These are phyloP conservation scores for Otolemur crassicaudatus DNA, from an alignment of 2,797 vertebrate species.

Conservation along the genomic window DNA sequence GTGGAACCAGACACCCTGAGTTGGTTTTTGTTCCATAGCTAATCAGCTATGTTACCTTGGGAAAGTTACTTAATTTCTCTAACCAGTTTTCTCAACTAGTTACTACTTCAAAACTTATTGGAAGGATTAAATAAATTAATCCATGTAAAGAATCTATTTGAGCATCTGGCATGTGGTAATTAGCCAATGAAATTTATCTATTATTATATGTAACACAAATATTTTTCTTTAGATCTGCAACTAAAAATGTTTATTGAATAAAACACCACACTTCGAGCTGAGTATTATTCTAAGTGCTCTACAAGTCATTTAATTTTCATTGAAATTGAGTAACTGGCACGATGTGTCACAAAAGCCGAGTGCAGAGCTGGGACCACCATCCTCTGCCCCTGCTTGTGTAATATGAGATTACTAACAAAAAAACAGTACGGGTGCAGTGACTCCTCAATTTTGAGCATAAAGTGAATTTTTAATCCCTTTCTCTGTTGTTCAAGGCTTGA, in stretches of 20 bases:
- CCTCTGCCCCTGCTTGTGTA: too few relatives aligned
- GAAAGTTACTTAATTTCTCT: slow-evolving; percentile 4
- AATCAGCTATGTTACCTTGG: not conserved
- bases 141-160: not conserved
- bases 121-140: not conserved
- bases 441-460: not conserved
- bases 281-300: not conserved
- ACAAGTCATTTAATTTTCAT: not conserved
- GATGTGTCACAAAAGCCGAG: fast-evolving
- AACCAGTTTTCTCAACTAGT: slow-evolving; percentile 12
- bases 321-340: not conserved
- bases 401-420: not conserved
- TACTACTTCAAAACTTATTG: not conserved
- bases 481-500: not conserved
- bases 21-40: not conserved
- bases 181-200: not conserved
- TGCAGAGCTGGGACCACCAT: fast-evolving
- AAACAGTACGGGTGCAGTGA: fast-evolving
- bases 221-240: not conserved
- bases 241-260: not conserved
- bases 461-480: not conserved
- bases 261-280: not conserved
- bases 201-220: not conserved
- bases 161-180: not conserved
- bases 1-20: not conserved